These are phyloP conservation scores for Cataglyphis hispanica DNA, from an alignment of 1,140 invertebrate genomes.

Conservation along the genomic window DNA sequence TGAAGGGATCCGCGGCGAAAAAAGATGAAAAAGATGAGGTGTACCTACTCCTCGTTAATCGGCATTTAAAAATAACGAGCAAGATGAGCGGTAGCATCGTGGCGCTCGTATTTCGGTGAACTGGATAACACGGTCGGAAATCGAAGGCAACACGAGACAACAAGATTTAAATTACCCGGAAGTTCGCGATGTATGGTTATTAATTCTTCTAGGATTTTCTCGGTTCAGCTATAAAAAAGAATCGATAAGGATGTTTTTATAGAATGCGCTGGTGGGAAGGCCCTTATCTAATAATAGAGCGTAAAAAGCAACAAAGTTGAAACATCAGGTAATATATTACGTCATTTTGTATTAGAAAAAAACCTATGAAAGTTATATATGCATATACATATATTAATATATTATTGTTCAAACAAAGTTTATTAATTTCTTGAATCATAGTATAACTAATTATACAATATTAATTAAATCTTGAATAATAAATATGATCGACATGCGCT, in stretches of 20 bases:
- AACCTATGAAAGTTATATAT: no score
- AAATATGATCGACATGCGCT: not conserved
- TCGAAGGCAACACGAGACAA: conserved; percentile 60
- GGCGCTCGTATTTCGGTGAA: conserved; percentile 58
- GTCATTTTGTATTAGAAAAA: not conserved
- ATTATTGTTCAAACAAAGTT: not conserved
- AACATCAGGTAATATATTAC: not conserved
- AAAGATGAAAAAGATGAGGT: conserved; percentile 11
- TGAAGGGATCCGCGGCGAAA: conserved; percentile 20
- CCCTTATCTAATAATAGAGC: not conserved
- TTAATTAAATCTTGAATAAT: conserved; percentile 27
- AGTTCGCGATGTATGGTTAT: conserved; percentile 24
- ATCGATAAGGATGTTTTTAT: not conserved
- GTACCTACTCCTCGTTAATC: conserved; percentile 65
- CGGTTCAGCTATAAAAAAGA: not conserved
- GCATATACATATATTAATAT: no score
- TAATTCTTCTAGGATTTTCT: conserved; percentile 32
- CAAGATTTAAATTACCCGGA: conserved; percentile 61
- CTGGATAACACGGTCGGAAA: conserved; percentile 44
- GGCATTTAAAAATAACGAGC: conserved; percentile 73
- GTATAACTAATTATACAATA: no score
- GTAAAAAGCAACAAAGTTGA: not conserved
- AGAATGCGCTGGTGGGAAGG: not conserved
- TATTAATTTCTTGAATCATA: not conserved
- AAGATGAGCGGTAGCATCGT: conserved; percentile 21